Conservation (phyloP, 2,888 invertebrate genomes). For the Boloria selene region DNA sequence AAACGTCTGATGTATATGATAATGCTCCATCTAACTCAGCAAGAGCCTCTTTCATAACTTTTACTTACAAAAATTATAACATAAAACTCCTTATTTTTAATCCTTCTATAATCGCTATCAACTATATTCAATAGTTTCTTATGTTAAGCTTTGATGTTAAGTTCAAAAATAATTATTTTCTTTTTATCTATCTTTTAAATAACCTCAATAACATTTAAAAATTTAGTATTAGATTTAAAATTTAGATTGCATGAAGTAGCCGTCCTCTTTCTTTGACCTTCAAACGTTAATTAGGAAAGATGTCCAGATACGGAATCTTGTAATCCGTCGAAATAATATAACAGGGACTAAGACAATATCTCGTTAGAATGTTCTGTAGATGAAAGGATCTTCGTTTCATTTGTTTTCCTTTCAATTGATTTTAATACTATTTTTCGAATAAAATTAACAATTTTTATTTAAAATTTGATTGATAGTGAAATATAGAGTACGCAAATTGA, state of each 20-base stretch:
- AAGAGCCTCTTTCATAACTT: conserved; percentile 9
- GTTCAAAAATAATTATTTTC: too few relatives aligned
- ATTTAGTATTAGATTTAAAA: conserved; percentile 15
- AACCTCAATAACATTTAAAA: too few relatives aligned
- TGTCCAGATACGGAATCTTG: conserved; percentile 33
- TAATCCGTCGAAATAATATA: conserved; percentile 62
- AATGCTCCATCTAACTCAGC: conserved; percentile 2
- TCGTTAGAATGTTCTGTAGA: conserved; percentile 45
- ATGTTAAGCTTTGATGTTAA: too few relatives aligned
- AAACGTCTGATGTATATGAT: conserved; percentile 27
- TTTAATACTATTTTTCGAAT: too few relatives aligned
- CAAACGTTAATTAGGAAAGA: conserved; percentile 26
- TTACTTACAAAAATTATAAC: neutral
- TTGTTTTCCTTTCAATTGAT: neutral
- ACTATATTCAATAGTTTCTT: too few relatives aligned
- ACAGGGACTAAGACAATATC: conserved; percentile 80
- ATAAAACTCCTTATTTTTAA: neutral
- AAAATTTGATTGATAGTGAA: too few relatives aligned
- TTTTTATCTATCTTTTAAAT: too few relatives aligned
- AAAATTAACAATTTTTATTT: too few relatives aligned
- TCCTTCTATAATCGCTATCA: neutral
- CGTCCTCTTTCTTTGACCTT: conserved; percentile 39
- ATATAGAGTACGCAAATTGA: too few relatives aligned
- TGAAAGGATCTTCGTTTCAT: conserved; percentile 18
- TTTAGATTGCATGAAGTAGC: conserved; percentile 37